phyloP scores from a whole-genome alignment of 2,888 invertebrate species.

The Axea sp. region DNA sequence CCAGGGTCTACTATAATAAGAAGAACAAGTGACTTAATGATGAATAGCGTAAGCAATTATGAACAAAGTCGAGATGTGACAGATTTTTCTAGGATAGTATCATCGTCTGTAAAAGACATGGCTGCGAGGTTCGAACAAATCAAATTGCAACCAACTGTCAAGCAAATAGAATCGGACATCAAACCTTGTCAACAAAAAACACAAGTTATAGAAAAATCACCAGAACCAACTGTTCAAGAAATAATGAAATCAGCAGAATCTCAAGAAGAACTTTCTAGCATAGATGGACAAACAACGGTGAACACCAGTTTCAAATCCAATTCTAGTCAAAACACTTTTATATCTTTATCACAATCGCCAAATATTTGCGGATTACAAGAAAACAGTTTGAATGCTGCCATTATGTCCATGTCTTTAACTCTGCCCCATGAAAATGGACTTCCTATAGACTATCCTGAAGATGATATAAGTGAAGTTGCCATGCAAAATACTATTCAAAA shows the following conservation, averaged over 20 bases:
- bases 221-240: conserved; percentile 58
- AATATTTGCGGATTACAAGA: conserved; percentile 58
- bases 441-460: conserved; percentile 76
- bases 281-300: conserved; percentile 49
- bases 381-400: conserved; percentile 73
- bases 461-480: conserved; percentile 77
- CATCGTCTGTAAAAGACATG: conserved; percentile 85
- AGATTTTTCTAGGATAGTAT: conserved; percentile 71
- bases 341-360: conserved; percentile 40
- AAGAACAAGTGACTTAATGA: conserved; percentile 75
- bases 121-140: conserved; percentile 89
- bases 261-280: conserved; percentile 31
- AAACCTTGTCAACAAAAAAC: conserved; percentile 62
- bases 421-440: conserved; percentile 81
- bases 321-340: conserved; percentile 67
- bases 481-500: conserved; percentile 78
- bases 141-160: conserved; percentile 69
- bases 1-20: conserved; percentile 69
- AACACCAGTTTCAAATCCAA: conserved; percentile 68
- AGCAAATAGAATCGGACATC: conserved; percentile 67
- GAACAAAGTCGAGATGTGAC: conserved; percentile 71
- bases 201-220: conserved; percentile 60
- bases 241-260: conserved; percentile 38
- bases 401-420: conserved; percentile 76
- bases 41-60: conserved; percentile 69